Conservation (phyloP, 2,113 vertebrate genomes). For the Tupaia tana region DNA sequence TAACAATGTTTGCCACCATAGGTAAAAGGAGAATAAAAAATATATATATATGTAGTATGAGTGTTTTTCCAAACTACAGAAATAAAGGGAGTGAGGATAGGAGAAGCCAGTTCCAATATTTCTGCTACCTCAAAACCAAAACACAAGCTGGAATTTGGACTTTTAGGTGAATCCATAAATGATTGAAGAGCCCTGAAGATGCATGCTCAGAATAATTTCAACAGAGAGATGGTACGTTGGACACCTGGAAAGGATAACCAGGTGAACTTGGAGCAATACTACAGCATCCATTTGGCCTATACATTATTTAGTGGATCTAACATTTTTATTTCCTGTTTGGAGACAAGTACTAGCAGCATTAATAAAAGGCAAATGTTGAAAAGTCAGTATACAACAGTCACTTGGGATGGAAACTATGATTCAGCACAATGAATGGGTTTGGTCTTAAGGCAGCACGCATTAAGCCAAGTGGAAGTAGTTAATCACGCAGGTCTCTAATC, state of each 20-base stretch:
- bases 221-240: background rate
- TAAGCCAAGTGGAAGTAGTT: background rate
- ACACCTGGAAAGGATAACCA: background rate
- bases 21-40: background rate
- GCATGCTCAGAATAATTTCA: background rate
- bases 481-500: rapidly evolving
- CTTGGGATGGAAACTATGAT: background rate
- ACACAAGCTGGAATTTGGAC: background rate
- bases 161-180: background rate
- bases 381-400: background rate
- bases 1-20: background rate
- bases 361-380: background rate
- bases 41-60: background rate
- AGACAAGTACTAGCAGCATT: background rate
- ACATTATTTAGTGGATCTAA: background rate
- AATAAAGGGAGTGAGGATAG: background rate
- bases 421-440: background rate
- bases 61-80: background rate
- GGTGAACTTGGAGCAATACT: background rate
- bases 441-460: rapidly evolving
- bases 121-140: background rate
- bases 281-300: background rate
- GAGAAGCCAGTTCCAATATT: background rate
- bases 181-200: background rate
- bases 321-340: background rate